Conservation (phyloP, 2,113 vertebrate species). For the Steatornis caripensis region DNA sequence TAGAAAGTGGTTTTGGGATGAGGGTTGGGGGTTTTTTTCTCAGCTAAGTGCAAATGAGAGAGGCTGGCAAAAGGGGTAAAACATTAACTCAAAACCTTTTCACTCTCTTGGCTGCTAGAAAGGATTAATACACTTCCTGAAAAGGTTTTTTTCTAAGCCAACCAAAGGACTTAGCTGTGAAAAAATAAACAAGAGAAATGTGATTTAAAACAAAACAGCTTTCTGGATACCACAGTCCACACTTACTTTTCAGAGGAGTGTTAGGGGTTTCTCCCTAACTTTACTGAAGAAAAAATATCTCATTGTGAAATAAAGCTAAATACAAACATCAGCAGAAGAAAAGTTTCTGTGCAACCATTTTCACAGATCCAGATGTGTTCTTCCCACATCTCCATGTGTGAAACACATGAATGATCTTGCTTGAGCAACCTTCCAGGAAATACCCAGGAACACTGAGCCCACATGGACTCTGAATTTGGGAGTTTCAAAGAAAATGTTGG, state of each 20-base stretch:
- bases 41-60: background rate
- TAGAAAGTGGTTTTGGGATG: background rate
- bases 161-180: background rate
- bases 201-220: background rate
- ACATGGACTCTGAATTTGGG: background rate
- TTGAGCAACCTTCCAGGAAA: background rate
- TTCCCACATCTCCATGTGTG: background rate
- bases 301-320: background rate
- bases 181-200: background rate
- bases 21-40: background rate
- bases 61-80: background rate
- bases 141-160: background rate
- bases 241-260: background rate
- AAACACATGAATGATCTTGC: background rate
- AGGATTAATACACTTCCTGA: background rate
- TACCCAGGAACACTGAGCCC: background rate
- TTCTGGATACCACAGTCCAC: background rate
- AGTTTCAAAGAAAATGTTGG: background rate
- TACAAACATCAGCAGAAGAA: background rate
- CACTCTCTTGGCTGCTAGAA: background rate
- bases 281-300: background rate
- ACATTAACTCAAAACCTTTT: background rate
- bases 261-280: background rate
- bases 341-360: background rate
- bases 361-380: background rate